Conservation (phyloP, 2,888 invertebrate genomes). For the Erebia palarica region DNA sequence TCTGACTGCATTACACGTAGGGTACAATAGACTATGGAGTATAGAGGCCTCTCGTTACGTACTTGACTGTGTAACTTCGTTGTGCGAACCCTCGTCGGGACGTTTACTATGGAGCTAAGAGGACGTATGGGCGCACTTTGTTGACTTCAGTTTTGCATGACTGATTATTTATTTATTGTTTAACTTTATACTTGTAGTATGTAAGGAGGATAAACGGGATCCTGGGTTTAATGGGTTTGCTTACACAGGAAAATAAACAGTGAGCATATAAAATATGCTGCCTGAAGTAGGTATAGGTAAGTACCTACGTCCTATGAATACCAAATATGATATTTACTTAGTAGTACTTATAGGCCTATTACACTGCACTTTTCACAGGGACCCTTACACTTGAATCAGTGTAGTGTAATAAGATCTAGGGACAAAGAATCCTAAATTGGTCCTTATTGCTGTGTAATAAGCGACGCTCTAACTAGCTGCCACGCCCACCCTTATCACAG, state of each 20-base stretch:
- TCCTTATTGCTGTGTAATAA: no score
- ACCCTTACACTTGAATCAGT: no score
- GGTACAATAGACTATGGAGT: constrained; percentile 51
- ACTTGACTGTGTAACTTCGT: constrained; percentile 82
- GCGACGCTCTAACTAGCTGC: no score
- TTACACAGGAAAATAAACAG: constrained; percentile 1
- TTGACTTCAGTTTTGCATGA: constrained; percentile 36
- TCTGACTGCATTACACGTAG: constrained; percentile 54
- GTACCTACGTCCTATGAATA: background rate
- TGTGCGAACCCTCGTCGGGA: constrained; percentile 52
- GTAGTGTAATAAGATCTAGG: no score
- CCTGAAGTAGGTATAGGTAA: no score
- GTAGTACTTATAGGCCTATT: no score
- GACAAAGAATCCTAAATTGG: no score
- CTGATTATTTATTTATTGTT: constrained; percentile 5
- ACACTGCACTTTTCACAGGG: no score
- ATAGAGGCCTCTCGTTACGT: constrained; percentile 75
- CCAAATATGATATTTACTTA: background rate
- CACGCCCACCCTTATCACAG: no score
- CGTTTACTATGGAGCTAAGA: constrained; percentile 45
- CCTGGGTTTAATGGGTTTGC: constrained; percentile 2
- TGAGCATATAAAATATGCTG: background rate
- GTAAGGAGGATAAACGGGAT: background rate
- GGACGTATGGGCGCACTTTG: constrained; percentile 42
- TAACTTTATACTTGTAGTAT: constrained; percentile 7